Percentiles rank a stretch among this genome's conserved stretches.
These are phyloP conservation scores for Lasius fuliginosus DNA, from an alignment of 2,888 invertebrate genomes.

Conservation along the genomic window DNA sequence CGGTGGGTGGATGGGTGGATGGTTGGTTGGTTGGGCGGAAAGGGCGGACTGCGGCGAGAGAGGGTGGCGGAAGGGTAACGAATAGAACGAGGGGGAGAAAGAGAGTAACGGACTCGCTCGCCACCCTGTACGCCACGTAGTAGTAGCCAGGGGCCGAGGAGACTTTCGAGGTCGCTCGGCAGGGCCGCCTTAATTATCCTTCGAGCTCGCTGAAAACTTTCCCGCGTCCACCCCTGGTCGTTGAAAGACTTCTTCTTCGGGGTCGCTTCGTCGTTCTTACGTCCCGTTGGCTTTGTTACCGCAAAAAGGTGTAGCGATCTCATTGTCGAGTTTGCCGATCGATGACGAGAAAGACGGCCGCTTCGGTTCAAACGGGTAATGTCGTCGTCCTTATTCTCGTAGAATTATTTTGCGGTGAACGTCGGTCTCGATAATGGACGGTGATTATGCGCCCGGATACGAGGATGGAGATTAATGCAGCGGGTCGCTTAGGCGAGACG, in stretches of 20 bases:
- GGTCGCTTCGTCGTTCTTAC: conserved; percentile 43
- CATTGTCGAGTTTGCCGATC: conserved; percentile 39
- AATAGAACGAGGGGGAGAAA: conserved; percentile 81
- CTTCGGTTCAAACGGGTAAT: background rate
- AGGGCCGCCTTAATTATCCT: conserved; percentile 82
- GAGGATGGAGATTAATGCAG: conserved; percentile 69
- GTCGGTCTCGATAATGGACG: conserved; percentile 57
- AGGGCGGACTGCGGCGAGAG: conserved; percentile 65
- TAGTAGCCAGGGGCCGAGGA: conserved; percentile 83
- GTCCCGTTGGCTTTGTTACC: conserved; percentile 37
- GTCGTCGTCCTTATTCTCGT: conserved; percentile 36
- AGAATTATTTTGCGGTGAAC: conserved; percentile 50
- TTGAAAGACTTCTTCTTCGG: conserved; percentile 52
- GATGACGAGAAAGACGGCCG: conserved; percentile 40
- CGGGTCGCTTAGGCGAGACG: conserved; percentile 64
- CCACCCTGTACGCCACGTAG: conserved; percentile 72
- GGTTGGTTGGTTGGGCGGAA: conserved; percentile 51
- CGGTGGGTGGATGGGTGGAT: conserved; percentile 46
- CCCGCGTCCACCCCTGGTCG: conserved; percentile 55
- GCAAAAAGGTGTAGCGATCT: conserved; percentile 51
- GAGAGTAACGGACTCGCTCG: conserved; percentile 82
- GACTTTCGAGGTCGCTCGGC: conserved; percentile 83
- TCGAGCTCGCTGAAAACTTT: conserved; percentile 73
- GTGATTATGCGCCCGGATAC: conserved; percentile 65
- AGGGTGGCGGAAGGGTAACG: conserved; percentile 73